Percentiles rank a stretch among this genome's conserved stretches.
Evolutionary conservation across 1,140 invertebrate genomes (phyloP).

Genomic region (Drosophila trapezifrons): DNA sequence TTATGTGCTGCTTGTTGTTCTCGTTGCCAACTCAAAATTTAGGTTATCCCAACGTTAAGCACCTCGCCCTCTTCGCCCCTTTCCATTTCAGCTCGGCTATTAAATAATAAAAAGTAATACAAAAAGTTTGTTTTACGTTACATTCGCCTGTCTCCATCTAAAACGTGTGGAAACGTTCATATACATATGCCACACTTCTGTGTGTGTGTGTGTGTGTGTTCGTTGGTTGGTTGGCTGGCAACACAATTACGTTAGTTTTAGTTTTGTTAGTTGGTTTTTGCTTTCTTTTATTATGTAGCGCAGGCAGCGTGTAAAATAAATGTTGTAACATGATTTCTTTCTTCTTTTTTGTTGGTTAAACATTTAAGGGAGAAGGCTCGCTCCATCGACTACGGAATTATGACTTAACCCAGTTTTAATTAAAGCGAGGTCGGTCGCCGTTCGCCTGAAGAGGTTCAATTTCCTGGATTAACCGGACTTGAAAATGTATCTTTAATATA

Average conservation of each 20-base stretch:
- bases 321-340: constrained; percentile 35
- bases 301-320: constrained; percentile 26
- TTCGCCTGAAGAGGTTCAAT: neutral
- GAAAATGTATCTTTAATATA: neutral
- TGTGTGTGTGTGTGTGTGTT: constrained; percentile 17
- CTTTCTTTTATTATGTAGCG: constrained; percentile 36
- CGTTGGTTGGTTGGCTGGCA: constrained; percentile 54
- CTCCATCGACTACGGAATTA: constrained; percentile 2
- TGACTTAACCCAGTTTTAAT: constrained; percentile 5
- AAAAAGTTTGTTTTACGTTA: constrained; percentile 58
- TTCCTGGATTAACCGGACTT: neutral
- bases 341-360: constrained; percentile 16
- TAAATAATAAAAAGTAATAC: constrained; percentile 61
- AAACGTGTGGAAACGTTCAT: constrained; percentile 33
- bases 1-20: constrained; percentile 36
- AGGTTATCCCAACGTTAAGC: constrained; percentile 55
- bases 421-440: neutral
- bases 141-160: constrained; percentile 26
- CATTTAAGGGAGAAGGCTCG: constrained; percentile 4
- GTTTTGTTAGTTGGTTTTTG: constrained; percentile 14
- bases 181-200: neutral
- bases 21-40: constrained; percentile 57
- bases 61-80: constrained; percentile 11
- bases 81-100: constrained; percentile 28
- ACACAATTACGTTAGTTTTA: constrained; percentile 47